A percentile compares a stretch with the other conserved stretches of the same genome.
These are phyloP conservation scores for Quadriops clusia DNA, from an alignment of 2,888 invertebrate species.

Conservation along the genomic window DNA sequence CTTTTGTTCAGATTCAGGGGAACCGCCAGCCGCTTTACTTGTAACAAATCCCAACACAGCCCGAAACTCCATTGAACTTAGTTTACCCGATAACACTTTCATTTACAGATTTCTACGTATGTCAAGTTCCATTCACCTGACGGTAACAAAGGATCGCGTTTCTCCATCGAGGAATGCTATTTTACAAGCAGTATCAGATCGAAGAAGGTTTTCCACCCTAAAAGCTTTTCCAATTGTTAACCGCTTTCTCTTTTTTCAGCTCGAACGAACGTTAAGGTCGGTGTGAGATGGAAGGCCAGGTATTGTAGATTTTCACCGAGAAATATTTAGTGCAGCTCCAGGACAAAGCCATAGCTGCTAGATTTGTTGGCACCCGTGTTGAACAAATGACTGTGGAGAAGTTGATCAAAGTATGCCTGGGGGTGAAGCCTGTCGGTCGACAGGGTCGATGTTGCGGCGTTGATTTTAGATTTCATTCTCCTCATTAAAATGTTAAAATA, in stretches of 20 bases:
- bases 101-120: constrained; percentile 30
- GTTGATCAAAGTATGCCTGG: constrained; percentile 31
- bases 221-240: too few species aligned
- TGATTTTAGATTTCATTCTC: too few species aligned
- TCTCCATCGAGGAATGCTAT: constrained; percentile 21
- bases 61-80: constrained; percentile 16
- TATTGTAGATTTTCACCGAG: constrained; percentile 13
- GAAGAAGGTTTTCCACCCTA: constrained; percentile 21
- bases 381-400: constrained; percentile 38
- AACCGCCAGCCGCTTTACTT: too few species aligned
- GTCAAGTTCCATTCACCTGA: constrained; percentile 27
- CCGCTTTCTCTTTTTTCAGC: too few species aligned
- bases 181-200: constrained; percentile 26
- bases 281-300: constrained; percentile 9
- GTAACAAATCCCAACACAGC: constrained; percentile 16
- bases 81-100: constrained; percentile 27
- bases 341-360: constrained; percentile 28
- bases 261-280: constrained; percentile 1
- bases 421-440: constrained; percentile 8
- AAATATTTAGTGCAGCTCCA: constrained; percentile 14
- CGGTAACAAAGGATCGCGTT: constrained; percentile 26
- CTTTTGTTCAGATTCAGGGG: too few species aligned
- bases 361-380: constrained; percentile 40
- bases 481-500: too few species aligned
- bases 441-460: constrained; percentile 1